Evolutionary conservation across 1,140 invertebrate genomes (phyloP).

Genomic region (Condylostylus longicornis): DNA sequence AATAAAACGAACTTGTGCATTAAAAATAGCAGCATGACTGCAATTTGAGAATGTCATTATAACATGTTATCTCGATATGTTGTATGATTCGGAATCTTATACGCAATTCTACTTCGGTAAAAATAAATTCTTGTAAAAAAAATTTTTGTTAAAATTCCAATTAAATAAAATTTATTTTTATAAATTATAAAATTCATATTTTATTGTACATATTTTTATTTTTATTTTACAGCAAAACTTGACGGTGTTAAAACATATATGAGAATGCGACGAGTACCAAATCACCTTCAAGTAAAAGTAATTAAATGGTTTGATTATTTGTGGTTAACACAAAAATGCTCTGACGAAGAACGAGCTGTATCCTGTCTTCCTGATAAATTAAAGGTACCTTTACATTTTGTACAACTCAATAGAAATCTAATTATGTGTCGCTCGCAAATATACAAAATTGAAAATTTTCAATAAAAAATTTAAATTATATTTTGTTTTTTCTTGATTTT

Average conservation of each 20-base stretch:
- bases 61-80: too few relatives aligned
- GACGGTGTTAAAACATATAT: conserved; percentile 98
- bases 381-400: too few relatives aligned
- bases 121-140: too few relatives aligned
- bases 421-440: too few relatives aligned
- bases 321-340: conserved; percentile 96
- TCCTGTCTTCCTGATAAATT: conserved; percentile 92
- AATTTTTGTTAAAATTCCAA: neutral
- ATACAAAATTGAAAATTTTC: too few relatives aligned
- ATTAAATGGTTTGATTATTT: conserved; percentile 99
- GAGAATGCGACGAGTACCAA: conserved; percentile 87
- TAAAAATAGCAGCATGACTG: too few relatives aligned
- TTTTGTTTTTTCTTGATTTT: conserved; percentile 9
- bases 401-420: too few relatives aligned
- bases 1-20: too few relatives aligned
- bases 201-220: neutral
- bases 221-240: conserved; percentile 71
- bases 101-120: too few relatives aligned
- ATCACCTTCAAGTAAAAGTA: conserved; percentile 90
- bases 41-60: too few relatives aligned
- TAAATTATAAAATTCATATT: neutral
- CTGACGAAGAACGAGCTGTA: conserved; percentile 90
- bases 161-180: neutral
- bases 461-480: neutral
- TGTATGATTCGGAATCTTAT: too few relatives aligned